These are phyloP conservation scores for Thera obeliscata DNA, from an alignment of 2,888 invertebrate species.

Conservation along the genomic window DNA sequence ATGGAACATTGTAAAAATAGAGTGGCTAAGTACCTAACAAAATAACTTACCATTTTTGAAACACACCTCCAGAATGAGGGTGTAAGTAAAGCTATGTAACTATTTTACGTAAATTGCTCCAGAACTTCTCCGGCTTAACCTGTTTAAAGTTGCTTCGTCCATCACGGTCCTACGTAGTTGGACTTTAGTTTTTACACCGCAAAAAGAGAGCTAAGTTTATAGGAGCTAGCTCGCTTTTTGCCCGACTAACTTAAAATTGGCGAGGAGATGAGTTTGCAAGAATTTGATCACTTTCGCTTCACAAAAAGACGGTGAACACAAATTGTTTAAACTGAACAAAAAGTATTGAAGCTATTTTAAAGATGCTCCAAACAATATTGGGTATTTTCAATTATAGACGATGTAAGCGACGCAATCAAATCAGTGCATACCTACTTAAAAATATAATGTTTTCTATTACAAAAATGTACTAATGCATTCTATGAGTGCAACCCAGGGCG, in stretches of 20 bases:
- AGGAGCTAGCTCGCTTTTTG: slow-evolving; percentile 28
- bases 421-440: too few relatives aligned
- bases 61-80: not conserved
- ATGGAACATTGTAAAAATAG: too few relatives aligned
- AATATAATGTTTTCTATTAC: too few relatives aligned
- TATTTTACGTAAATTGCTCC: slow-evolving; percentile 28
- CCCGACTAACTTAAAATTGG: slow-evolving; percentile 29
- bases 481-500: too few relatives aligned
- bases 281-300: slow-evolving; percentile 31
- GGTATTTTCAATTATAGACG: not conserved
- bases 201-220: slow-evolving; percentile 33
- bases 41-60: not conserved
- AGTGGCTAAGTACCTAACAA: too few relatives aligned
- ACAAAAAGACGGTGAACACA: slow-evolving; percentile 31
- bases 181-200: slow-evolving; percentile 25
- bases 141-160: slow-evolving; percentile 33
- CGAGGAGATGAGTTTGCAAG: slow-evolving; percentile 33
- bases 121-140: slow-evolving; percentile 24
- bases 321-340: slow-evolving; percentile 27
- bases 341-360: slow-evolving; percentile 3
- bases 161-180: slow-evolving; percentile 25
- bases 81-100: slow-evolving; percentile 11
- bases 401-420: too few relatives aligned
- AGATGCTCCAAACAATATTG: not conserved
- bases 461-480: too few relatives aligned